phyloP scores from a whole-genome alignment of 2,888 invertebrate species.

The Idaea biselata region DNA sequence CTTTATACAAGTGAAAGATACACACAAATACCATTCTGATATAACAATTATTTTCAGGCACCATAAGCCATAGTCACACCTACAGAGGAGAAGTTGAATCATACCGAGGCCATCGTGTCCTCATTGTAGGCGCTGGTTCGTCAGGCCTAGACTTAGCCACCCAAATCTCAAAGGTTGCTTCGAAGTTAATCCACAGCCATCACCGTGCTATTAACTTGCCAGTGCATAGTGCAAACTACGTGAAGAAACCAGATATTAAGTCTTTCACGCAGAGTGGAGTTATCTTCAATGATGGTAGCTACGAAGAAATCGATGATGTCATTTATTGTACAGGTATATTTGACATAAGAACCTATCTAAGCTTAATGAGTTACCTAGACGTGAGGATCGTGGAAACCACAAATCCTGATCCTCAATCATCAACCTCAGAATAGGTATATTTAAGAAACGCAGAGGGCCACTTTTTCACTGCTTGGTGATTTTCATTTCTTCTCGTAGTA shows the following conservation, averaged over 20 bases:
- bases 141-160: constrained; percentile 87
- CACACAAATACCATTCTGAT: no score
- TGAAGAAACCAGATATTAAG: constrained; percentile 78
- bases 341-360: background rate
- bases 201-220: constrained; percentile 72
- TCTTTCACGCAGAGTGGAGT: constrained; percentile 73
- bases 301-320: constrained; percentile 82
- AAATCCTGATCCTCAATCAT: no score
- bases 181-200: constrained; percentile 78
- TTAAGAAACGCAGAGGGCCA: no score
- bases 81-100: constrained; percentile 82
- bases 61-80: constrained; percentile 85
- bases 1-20: no score
- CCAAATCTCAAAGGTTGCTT: constrained; percentile 79
- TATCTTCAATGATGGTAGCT: constrained; percentile 81
- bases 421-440: no score
- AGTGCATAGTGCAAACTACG: constrained; percentile 65
- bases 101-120: constrained; percentile 80
- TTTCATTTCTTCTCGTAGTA: no score
- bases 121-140: constrained; percentile 86
- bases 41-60: constrained; percentile 65
- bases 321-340: constrained; percentile 86
- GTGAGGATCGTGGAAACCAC: no score
- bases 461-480: no score
- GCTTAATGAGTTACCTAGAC: background rate